Evolutionary conservation across 2,797 vertebrate species (phyloP), one percentile per base, ranked within the genome.

Genomic region (Cyclura pinguis): DNA sequence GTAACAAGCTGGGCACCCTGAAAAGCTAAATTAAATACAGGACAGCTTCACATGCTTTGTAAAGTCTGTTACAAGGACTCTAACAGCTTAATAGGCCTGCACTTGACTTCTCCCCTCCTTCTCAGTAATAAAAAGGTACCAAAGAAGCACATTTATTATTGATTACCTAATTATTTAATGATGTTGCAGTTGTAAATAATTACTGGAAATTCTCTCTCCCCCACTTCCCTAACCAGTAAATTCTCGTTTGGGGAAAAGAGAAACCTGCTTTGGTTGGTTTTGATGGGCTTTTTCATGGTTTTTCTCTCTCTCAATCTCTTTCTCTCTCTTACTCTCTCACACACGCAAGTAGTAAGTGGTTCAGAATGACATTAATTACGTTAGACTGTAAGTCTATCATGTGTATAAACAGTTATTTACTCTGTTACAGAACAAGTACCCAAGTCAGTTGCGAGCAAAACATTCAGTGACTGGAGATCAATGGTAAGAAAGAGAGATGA

Each of bases 91-190:
- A 88, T 78, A 94, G 3, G 5, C 8, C 2, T 8, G 13, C 12
- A 20, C 32, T 91, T 85, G 50, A 93, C 87, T 92, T 92, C 50
- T 47, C 90, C 90, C 72, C 38, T 85, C 20, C 6, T 29, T 35
- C 22, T 74, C 42, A 84, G 7, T 62, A 92, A 92, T 92, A 76
- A 91, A 94, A 94, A 96, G n/a, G 89, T 94, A 91, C 78, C 90
- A 80, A 92, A 95, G 55, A 88, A 92, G 32, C 29, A 93, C 92
- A 93, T 86, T 84, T 94, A 95, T 95, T 94, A 93, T 95, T 95
- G 95, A 96, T 96, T 94, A 89, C 89, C 87, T 93, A 93, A 93
- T 57, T 59, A 93, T 86, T 93, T 92, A 94, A 92, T 91, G 88
- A 84, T 88, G 77, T 78, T 55, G 47, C 84, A 94, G 86, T 50